Conservation (phyloP, 2,888 invertebrate species). For the Scaptomyza flava region DNA sequence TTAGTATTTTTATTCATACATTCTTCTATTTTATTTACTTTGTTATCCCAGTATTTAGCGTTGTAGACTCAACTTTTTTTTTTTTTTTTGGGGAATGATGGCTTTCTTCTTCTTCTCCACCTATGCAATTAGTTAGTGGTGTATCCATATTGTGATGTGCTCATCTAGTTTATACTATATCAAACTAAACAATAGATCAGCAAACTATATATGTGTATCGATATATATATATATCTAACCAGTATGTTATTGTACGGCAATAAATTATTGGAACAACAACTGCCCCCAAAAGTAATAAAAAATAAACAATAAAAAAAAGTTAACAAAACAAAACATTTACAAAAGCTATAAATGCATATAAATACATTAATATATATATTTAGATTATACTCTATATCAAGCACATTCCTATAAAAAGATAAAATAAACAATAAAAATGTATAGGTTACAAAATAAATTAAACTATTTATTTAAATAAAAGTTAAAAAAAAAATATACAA, state of each 20-base stretch:
- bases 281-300: conserved; percentile 47
- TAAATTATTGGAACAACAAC: conserved; percentile 58
- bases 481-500: conserved; percentile 40
- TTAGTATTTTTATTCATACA: conserved; percentile 19
- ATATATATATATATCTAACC: conserved; percentile 51
- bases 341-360: neutral
- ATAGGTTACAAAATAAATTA: conserved; percentile 75
- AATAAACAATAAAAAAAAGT: conserved; percentile 29
- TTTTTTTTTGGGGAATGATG: neutral
- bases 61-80: conserved; percentile 20
- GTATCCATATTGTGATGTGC: conserved; percentile 78
- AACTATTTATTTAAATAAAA: conserved; percentile 76
- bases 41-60: conserved; percentile 27
- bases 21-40: neutral
- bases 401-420: conserved; percentile 69
- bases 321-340: conserved; percentile 21
- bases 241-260: conserved; percentile 26
- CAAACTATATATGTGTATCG: conserved; percentile 46
- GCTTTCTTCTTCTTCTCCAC: neutral
- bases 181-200: conserved; percentile 10
- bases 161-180: conserved; percentile 48
- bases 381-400: conserved; percentile 46
- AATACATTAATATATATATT: conserved; percentile 24
- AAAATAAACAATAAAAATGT: conserved; percentile 15
- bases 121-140: conserved; percentile 59